These are phyloP conservation scores for Phaenicophaeus curvirostris DNA, from an alignment of 2,797 vertebrate species.

Conservation along the genomic window DNA sequence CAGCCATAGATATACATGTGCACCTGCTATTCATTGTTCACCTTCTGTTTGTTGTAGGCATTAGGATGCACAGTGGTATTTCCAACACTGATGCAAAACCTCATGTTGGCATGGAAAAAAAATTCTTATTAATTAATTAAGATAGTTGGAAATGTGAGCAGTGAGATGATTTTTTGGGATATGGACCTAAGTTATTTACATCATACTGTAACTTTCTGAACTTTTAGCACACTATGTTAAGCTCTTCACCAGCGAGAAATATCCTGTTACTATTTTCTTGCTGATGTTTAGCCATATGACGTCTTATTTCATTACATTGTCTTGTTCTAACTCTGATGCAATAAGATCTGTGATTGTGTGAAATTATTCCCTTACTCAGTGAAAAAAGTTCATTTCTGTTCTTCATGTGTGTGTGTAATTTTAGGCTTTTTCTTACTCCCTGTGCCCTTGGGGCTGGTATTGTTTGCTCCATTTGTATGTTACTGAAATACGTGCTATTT, in stretches of 20 bases:
- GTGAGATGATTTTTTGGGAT: neutral
- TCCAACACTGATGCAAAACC: neutral
- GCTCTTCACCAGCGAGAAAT: neutral
- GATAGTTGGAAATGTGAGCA: neutral
- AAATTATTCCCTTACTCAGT: conserved; percentile 33
- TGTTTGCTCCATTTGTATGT: conserved; percentile 35
- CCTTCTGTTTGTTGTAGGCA: neutral
- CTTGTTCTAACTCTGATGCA: neutral
- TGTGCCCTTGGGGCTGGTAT: neutral
- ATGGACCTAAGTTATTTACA: neutral
- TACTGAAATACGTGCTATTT: neutral
- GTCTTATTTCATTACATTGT: neutral
- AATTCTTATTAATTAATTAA: neutral
- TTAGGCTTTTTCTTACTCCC: neutral
- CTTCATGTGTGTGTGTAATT: neutral
- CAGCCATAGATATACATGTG: neutral
- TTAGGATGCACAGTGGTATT: neutral
- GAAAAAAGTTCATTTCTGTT: conserved; percentile 7
- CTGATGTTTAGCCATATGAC: neutral
- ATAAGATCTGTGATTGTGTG: neutral
- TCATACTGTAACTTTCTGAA: neutral
- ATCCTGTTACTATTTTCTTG: neutral
- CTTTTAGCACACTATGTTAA: neutral
- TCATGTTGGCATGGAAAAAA: neutral
- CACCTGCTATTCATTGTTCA: neutral